Evolutionary conservation across 2,113 vertebrate species (phyloP).

Genomic region (Proteles cristata): DNA sequence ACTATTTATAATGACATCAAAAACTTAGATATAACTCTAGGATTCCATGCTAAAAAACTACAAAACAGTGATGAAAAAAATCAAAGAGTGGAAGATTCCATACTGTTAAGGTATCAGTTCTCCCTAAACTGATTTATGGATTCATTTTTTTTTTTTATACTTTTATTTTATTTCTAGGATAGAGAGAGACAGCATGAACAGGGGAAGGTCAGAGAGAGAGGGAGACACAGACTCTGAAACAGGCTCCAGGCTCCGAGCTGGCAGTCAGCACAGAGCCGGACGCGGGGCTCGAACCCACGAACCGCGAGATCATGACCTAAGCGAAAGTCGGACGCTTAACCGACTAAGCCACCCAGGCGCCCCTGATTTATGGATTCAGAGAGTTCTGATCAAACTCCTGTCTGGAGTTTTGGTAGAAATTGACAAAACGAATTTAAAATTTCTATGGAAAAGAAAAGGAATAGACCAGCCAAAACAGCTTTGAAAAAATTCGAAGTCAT

Average conservation of each 20-base stretch:
- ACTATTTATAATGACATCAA: neutral
- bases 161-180: too few species aligned
- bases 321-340: too few species aligned
- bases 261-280: too few species aligned
- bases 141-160: too few species aligned
- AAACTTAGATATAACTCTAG: neutral
- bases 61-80: neutral
- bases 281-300: too few species aligned
- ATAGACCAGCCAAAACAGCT: neutral
- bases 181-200: too few species aligned
- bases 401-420: neutral
- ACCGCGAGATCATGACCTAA: too few species aligned
- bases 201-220: too few species aligned
- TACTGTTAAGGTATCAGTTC: neutral
- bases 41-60: neutral
- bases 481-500: neutral
- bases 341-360: too few species aligned
- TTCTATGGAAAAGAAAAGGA: neutral
- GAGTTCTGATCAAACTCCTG: neutral
- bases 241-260: too few species aligned
- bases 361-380: conserved; percentile 15
- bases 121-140: neutral
- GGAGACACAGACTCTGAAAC: too few species aligned
- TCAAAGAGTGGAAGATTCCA: neutral
- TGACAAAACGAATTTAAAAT: neutral